Percentiles rank a stretch among this genome's conserved stretches.
These are phyloP conservation scores for Tamandua tetradactyla DNA, from an alignment of 2,797 vertebrate genomes.

Conservation along the genomic window DNA sequence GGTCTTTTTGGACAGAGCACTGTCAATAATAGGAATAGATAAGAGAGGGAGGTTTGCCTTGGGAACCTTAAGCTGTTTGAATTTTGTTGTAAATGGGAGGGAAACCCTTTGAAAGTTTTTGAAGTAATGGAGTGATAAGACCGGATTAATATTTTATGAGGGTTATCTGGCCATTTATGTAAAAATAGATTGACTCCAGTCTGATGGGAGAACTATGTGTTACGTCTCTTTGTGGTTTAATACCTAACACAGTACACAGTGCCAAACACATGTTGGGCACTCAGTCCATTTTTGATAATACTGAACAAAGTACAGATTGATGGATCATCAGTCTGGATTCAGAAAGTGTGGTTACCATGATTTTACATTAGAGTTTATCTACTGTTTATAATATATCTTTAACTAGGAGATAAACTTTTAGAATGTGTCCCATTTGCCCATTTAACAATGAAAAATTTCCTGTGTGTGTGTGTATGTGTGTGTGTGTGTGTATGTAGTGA, in stretches of 20 bases:
- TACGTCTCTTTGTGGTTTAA: background rate
- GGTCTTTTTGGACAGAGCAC: background rate
- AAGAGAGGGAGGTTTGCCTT: background rate
- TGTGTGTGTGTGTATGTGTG: background rate
- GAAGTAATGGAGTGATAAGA: background rate
- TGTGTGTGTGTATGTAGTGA: background rate
- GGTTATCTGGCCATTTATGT: background rate
- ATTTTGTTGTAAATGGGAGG: background rate
- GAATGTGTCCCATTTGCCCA: background rate
- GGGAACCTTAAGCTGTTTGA: background rate
- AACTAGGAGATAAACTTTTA: background rate
- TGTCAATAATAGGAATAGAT: background rate
- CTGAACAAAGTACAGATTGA: background rate
- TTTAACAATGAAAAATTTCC: background rate
- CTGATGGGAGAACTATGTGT: background rate
- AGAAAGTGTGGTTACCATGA: background rate
- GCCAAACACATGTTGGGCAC: background rate
- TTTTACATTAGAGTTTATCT: background rate
- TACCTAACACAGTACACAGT: background rate
- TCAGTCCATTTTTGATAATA: background rate
- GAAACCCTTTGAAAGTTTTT: background rate
- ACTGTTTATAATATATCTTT: background rate
- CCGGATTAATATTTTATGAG: background rate
- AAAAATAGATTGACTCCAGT: background rate
- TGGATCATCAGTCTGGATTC: background rate